A percentile compares a stretch with the other conserved stretches of the same genome.
phyloP scores from a whole-genome alignment of 2,113 vertebrate species.

The Oreochromis niloticus region DNA sequence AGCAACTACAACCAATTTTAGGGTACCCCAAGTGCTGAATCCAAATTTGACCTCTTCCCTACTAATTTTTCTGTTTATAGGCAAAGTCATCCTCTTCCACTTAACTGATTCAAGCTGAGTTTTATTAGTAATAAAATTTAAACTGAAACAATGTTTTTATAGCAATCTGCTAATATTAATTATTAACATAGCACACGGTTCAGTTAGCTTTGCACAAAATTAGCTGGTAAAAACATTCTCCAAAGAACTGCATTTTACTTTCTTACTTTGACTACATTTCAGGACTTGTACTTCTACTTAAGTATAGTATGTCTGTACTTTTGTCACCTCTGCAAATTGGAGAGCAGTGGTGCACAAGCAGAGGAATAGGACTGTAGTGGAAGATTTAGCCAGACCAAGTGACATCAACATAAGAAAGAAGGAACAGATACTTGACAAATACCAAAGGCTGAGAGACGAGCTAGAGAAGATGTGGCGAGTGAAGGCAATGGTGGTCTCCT shows the following conservation, averaged over 20 bases:
- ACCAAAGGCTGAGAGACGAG: not conserved
- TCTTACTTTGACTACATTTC: too few species aligned
- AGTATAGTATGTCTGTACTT: too few species aligned
- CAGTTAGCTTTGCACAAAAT: not conserved
- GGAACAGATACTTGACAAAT: not conserved
- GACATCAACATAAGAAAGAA: not conserved
- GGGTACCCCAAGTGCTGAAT: not conserved
- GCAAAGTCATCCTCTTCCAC: not conserved
- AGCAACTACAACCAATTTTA: not conserved
- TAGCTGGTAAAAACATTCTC: too few species aligned
- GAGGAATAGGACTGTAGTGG: not conserved
- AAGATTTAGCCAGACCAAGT: not conserved
- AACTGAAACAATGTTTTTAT: not conserved
- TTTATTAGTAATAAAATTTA: not conserved
- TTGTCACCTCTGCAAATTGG: too few species aligned
- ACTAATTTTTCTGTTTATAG: not conserved
- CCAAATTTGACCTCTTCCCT: not conserved
- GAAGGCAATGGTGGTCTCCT: not conserved
- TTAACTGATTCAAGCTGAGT: accelerated
- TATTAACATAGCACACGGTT: not conserved
- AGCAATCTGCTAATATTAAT: not conserved
- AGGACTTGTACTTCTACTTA: too few species aligned
- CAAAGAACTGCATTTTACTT: too few species aligned
- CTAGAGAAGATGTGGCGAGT: not conserved
- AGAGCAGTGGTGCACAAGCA: too few species aligned